Evolutionary conservation across 1,140 invertebrate species (phyloP), one percentile per base, ranked within the genome.

Genomic region (Laupala kohalensis): DNA sequence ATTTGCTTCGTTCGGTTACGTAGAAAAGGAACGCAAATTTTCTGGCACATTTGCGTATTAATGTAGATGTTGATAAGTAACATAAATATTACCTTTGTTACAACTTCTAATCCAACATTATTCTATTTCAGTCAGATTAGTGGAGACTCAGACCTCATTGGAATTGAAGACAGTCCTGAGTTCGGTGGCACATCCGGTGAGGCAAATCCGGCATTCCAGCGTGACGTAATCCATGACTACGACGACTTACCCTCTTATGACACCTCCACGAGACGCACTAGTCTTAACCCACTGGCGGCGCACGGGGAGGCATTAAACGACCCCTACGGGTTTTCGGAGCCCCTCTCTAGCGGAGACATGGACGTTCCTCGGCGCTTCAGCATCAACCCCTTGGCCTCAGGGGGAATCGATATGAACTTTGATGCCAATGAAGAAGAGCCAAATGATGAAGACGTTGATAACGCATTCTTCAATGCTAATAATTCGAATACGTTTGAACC

Each of bases 141-240:
- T 37, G 71, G 67, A 15, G 71, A 72, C 28, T 72, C 71, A 12
- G 71, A 72, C 13, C 28, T 72, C 25, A 72, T 72, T 23, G 71
- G 71, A 4, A 64, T 72, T 3, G 71, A 72, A 63, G 71, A 72
- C 6, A 29, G 62, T 29, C 71, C 71, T 9, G 65, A 72, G 28
- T 72, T 72, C 71, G 63, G 25, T 24, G 26, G 5, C 5, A 6
- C 64, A 6, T 19, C 4, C 26, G 63, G n/a, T 28, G 70, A n/a
- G 6, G 1, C 24, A 0, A 2, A 53, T 19, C 37, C 1, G 1
- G 37, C 37, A 19, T 53, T 13, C 37, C 9, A 53, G 37, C 37
- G 9, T 9, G 19, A 19, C 9, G 37, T 19, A 4, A 53, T 9
- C 37, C 9, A 2, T 13, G 4, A 53, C 4, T 29, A 68, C n/a